phyloP scores from a whole-genome alignment of 2,113 vertebrate species.

The Laterallus jamaicensis region DNA sequence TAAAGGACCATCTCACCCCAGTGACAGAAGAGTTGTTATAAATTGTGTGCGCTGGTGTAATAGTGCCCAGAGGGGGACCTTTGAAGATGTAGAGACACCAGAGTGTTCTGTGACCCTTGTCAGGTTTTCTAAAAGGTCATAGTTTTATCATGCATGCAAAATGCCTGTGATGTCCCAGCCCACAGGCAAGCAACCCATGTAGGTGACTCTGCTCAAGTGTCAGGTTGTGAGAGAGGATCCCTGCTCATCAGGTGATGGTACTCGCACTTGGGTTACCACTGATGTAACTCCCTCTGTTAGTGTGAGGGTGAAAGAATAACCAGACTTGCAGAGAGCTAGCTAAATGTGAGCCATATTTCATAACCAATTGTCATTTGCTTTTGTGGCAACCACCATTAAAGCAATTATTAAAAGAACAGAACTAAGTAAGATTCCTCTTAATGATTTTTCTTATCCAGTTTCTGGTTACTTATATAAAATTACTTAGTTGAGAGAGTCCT shows the following conservation, averaged over 20 bases:
- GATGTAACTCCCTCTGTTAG: neutral
- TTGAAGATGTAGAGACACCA: neutral
- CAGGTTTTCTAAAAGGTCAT: neutral
- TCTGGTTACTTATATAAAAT: neutral
- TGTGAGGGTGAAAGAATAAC: neutral
- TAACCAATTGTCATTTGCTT: neutral
- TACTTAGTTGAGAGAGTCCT: neutral
- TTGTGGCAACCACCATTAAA: neutral
- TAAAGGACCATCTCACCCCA: neutral
- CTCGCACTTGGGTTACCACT: accelerated
- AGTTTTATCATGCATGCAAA: neutral
- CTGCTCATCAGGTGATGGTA: neutral
- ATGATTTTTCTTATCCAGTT: neutral
- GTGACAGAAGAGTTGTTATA: neutral
- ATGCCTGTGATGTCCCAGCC: neutral
- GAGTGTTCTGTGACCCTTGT: neutral
- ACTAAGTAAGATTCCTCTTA: neutral
- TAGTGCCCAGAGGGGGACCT: neutral
- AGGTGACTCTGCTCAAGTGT: neutral
- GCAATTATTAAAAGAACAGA: neutral
- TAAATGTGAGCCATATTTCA: neutral
- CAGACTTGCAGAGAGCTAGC: neutral
- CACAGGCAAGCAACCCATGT: accelerated
- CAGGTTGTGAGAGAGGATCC: neutral
- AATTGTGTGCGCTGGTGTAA: neutral